phyloP scores from a whole-genome alignment of 2,113 vertebrate genomes.

The Ovis canadensis region DNA sequence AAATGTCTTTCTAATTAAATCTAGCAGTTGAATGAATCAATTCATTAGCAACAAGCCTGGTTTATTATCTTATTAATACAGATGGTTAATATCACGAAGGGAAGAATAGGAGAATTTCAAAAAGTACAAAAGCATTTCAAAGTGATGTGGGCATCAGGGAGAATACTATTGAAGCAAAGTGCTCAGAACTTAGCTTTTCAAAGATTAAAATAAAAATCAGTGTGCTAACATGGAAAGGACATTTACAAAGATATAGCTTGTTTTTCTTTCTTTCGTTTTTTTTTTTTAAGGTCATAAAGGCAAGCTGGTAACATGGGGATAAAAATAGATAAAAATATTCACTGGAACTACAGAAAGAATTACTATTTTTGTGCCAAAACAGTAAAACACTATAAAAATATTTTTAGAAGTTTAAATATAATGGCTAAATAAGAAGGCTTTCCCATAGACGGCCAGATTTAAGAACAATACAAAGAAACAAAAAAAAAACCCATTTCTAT shows the following conservation, averaged over 20 bases:
- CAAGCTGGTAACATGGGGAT: not conserved
- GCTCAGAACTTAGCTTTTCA: conserved; percentile 22
- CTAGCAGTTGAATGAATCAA: conserved; percentile 77
- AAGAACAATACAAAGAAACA: not conserved
- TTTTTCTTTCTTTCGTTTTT: not conserved
- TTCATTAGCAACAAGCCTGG: conserved; percentile 74
- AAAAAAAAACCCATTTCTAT: not conserved
- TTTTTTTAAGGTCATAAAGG: not conserved
- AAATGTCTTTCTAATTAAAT: conserved; percentile 80
- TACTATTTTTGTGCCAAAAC: not conserved
- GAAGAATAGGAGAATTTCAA: conserved; percentile 65
- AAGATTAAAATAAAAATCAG: not conserved
- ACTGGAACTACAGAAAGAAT: not conserved
- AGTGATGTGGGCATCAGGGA: not conserved
- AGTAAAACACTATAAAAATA: not conserved
- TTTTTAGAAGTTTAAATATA: not conserved
- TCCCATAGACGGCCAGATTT: not conserved
- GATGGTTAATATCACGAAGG: conserved; percentile 70
- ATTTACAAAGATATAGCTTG: conserved; percentile 29
- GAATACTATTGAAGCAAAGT: conserved; percentile 46
- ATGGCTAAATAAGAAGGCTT: not conserved
- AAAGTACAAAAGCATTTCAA: conserved; percentile 53
- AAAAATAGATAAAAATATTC: not conserved
- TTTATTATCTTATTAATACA: conserved; percentile 79
- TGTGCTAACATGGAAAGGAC: not conserved